phyloP scores from a whole-genome alignment of 2,113 vertebrate genomes.

The Polypterus bichir region DNA sequence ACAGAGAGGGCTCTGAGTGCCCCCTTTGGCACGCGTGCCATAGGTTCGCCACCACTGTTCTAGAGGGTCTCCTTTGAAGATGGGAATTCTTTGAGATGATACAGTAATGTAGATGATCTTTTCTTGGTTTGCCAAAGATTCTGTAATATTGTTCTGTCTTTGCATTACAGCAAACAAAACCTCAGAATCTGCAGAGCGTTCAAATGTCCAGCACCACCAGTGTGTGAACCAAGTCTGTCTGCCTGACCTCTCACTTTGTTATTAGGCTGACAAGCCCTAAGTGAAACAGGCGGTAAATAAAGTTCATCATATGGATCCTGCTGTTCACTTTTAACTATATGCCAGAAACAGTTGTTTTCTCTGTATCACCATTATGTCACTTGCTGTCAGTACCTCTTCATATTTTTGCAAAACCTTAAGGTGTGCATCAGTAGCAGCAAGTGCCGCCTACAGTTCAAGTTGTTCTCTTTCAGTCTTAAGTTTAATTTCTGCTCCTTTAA shows the following conservation, averaged over 20 bases:
- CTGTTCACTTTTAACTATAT: not conserved
- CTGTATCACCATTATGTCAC: not conserved
- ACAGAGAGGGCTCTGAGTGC: no score
- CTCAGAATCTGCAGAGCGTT: no score
- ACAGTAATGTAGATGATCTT: not conserved
- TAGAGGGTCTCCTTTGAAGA: not conserved
- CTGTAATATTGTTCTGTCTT: not conserved
- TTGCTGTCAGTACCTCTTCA: not conserved
- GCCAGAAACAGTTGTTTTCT: not conserved
- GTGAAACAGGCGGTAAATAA: no score
- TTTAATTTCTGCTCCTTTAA: slow-evolving; percentile 7
- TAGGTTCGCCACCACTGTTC: no score
- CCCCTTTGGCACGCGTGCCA: no score
- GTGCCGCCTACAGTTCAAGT: slow-evolving; percentile 5
- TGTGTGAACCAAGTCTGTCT: no score
- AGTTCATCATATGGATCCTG: not conserved
- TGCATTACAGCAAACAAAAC: not conserved
- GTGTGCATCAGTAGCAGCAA: slow-evolving; percentile 9
- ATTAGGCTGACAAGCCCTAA: no score
- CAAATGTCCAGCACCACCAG: no score
- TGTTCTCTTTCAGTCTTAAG: slow-evolving; percentile 7
- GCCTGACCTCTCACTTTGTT: no score
- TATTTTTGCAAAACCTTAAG: slow-evolving; percentile 7
- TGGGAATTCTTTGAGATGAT: not conserved
- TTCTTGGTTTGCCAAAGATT: not conserved